phyloP scores from a whole-genome alignment of 2,888 invertebrate species.

The Trachelus troglodyta region DNA sequence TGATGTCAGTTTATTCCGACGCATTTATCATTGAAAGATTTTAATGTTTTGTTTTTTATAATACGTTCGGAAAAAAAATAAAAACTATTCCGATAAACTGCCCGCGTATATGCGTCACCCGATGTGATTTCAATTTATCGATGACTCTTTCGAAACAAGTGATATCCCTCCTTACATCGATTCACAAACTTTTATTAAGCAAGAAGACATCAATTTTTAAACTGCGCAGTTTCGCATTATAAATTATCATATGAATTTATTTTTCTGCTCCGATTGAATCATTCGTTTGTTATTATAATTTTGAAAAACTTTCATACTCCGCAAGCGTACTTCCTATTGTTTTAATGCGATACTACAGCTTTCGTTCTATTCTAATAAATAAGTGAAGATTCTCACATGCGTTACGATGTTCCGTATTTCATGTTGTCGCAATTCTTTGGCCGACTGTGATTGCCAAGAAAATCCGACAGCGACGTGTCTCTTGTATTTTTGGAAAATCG shows the following conservation, averaged over 20 bases:
- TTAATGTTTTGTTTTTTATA: neutral
- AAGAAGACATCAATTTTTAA: neutral
- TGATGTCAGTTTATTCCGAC: neutral
- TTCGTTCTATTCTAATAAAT: neutral
- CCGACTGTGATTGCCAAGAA: constrained; percentile 48
- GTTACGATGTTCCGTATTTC: neutral
- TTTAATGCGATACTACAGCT: neutral
- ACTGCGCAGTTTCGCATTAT: neutral
- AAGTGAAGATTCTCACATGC: neutral
- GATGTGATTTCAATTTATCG: neutral
- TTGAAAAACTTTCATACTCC: neutral
- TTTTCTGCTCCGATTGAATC: neutral
- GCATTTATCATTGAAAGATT: neutral
- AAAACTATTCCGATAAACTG: neutral
- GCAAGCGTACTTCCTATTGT: neutral
- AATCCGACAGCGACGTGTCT: constrained; percentile 43
- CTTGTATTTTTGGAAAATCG: constrained; percentile 52
- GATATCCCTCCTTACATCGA: neutral
- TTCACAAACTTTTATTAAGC: neutral
- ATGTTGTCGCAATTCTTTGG: constrained; percentile 13
- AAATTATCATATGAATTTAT: neutral
- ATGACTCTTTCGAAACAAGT: neutral
- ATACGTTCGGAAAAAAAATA: neutral
- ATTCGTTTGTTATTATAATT: neutral
- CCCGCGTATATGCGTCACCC: neutral